Conservation (phyloP, 1,140 invertebrate species). For the Orussus abietinus region DNA sequence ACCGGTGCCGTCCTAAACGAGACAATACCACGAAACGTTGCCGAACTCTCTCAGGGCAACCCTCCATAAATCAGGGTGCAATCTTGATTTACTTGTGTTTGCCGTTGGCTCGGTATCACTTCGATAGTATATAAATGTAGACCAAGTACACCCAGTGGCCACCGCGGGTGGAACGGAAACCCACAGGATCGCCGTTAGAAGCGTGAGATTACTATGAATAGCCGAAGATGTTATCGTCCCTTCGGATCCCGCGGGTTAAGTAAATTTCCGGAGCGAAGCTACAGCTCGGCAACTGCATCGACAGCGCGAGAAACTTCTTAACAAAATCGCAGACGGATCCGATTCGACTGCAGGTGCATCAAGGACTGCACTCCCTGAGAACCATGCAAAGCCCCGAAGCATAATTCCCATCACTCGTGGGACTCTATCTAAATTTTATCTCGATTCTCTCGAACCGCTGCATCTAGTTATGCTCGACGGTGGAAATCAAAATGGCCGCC, state of each 20-base stretch:
- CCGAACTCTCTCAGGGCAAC: no score
- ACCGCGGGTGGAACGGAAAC: not conserved
- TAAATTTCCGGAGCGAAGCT: not conserved
- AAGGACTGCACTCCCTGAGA: no score
- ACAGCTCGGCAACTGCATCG: not conserved
- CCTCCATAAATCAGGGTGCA: constrained; percentile 47
- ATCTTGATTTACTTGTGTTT: constrained; percentile 50
- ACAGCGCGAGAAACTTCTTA: no score
- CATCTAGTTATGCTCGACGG: no score
- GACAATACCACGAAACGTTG: constrained; percentile 17
- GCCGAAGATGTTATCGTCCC: constrained; percentile 6
- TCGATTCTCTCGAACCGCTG: no score
- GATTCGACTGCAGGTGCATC: no score
- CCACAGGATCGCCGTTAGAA: constrained; percentile 4
- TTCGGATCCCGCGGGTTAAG: not conserved
- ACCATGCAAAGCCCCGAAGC: no score
- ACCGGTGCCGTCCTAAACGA: constrained; percentile 11
- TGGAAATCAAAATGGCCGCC: no score
- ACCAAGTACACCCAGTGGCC: constrained; percentile 5
- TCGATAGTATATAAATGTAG: constrained; percentile 25
- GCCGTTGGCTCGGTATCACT: constrained; percentile 44
- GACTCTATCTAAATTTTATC: no score
- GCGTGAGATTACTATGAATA: constrained; percentile 3
- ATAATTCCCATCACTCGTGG: no score
- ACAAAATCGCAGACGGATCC: no score